phyloP scores from a whole-genome alignment of 1,140 invertebrate species.

The Anagrus nilaparvatae region DNA sequence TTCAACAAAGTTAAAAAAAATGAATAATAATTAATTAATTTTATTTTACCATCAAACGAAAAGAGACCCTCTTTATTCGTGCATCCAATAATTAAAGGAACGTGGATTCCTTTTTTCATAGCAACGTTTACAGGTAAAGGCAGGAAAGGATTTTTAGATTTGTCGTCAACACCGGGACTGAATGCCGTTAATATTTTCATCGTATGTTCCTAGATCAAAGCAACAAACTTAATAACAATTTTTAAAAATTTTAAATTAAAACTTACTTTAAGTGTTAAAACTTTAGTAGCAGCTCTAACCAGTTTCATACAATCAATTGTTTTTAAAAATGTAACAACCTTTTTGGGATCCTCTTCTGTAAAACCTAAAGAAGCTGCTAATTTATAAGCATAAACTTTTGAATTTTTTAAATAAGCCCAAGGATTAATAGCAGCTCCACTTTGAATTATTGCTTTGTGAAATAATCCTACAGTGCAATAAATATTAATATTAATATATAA shows the following conservation, averaged over 20 bases:
- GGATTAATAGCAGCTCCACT: constrained; percentile 44
- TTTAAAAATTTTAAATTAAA: neutral
- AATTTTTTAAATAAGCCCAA: constrained; percentile 32
- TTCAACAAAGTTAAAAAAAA: too few relatives aligned
- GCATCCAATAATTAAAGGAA: constrained; percentile 52
- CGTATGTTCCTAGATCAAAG: too few relatives aligned
- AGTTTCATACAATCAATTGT: constrained; percentile 24
- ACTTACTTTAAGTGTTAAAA: neutral
- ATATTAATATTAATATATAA: too few relatives aligned
- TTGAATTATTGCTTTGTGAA: constrained; percentile 50
- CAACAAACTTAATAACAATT: neutral
- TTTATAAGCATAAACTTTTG: constrained; percentile 24
- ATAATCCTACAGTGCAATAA: too few relatives aligned
- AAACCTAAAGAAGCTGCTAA: constrained; percentile 27
- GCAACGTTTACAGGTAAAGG: constrained; percentile 26
- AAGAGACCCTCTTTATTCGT: constrained; percentile 50
- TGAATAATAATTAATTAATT: too few relatives aligned
- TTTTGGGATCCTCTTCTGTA: constrained; percentile 32
- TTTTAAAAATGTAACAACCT: constrained; percentile 38
- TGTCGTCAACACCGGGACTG: constrained; percentile 24
- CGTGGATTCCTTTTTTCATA: constrained; percentile 37
- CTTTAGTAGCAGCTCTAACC: neutral
- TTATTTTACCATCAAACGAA: too few relatives aligned
- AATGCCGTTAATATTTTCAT: too few relatives aligned
- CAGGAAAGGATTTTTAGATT: constrained; percentile 35